Percentiles rank a stretch among this genome's conserved stretches.
phyloP scores from a whole-genome alignment of 2,888 invertebrate species.

The Oxystoma pomonae region DNA sequence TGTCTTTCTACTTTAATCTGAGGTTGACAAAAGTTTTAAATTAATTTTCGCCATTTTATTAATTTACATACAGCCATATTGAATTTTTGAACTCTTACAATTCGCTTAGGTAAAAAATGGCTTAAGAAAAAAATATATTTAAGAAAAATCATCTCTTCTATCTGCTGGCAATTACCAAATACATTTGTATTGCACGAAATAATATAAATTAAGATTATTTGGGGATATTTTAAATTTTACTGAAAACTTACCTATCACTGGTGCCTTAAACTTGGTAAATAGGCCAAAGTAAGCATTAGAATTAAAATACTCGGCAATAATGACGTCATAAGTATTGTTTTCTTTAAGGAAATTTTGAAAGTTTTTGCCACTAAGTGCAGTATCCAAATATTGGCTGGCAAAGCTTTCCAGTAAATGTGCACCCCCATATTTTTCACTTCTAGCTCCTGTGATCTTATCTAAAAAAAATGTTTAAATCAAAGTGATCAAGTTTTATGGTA shows the following conservation, averaged over 20 bases:
- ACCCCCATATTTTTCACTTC: constrained; percentile 32
- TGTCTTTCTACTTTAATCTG: too few relatives aligned
- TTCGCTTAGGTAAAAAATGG: too few relatives aligned
- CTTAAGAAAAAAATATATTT: too few relatives aligned
- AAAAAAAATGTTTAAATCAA: not conserved
- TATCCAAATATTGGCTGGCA: not conserved
- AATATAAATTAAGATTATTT: too few relatives aligned
- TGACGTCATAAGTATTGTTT: constrained; percentile 59
- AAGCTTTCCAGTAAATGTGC: not conserved
- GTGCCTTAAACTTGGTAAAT: constrained; percentile 55
- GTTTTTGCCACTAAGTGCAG: constrained; percentile 36
- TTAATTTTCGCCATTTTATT: too few relatives aligned
- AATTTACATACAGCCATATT: too few relatives aligned
- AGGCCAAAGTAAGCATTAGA: constrained; percentile 67
- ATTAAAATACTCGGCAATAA: constrained; percentile 65
- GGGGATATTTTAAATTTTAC: not conserved
- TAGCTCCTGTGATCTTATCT: constrained; percentile 26
- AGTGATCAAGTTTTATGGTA: too few relatives aligned
- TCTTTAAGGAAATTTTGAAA: constrained; percentile 42
- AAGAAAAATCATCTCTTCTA: too few relatives aligned
- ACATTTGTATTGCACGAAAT: too few relatives aligned
- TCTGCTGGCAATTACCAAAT: too few relatives aligned
- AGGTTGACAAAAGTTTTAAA: too few relatives aligned
- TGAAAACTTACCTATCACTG: constrained; percentile 47
- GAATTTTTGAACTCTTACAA: too few relatives aligned